These are phyloP conservation scores for Himalopsyche phryganea DNA, from an alignment of 1,140 invertebrate species.

Conservation along the genomic window DNA sequence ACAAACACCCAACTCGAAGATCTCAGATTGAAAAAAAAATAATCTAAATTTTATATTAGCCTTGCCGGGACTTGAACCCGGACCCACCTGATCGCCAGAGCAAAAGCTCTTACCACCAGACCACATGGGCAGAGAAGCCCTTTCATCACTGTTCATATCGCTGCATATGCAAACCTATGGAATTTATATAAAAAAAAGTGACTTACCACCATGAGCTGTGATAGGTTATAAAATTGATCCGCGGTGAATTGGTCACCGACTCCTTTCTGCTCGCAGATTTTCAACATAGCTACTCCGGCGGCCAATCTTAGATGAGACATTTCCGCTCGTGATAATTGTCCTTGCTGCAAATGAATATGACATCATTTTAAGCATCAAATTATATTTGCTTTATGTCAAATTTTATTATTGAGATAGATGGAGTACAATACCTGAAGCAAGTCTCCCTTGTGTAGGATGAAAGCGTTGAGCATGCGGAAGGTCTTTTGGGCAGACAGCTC, in stretches of 20 bases:
- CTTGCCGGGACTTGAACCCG: too few species aligned
- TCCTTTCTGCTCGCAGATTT: slow-evolving; percentile 93
- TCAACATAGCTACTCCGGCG: slow-evolving; percentile 92
- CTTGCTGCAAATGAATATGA: slow-evolving; percentile 62
- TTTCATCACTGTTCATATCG: too few species aligned
- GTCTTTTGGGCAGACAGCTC: slow-evolving; percentile 90
- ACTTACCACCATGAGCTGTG: slow-evolving; percentile 81
- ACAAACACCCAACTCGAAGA: too few species aligned
- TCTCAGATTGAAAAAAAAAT: too few species aligned
- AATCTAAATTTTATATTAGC: too few species aligned
- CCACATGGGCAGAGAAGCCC: too few species aligned
- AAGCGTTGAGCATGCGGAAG: slow-evolving; percentile 86
- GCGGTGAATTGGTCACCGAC: slow-evolving; percentile 91
- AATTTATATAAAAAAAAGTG: not conserved
- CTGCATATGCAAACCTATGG: too few species aligned
- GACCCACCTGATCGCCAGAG: too few species aligned
- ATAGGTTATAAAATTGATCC: slow-evolving; percentile 92
- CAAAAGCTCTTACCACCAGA: too few species aligned
- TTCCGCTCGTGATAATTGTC: slow-evolving; percentile 73
- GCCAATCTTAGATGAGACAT: slow-evolving; percentile 88
- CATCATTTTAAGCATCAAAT: too few species aligned
- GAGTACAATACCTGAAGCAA: slow-evolving; percentile 52
- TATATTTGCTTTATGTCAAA: too few species aligned
- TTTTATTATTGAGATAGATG: too few species aligned
- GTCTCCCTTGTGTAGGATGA: slow-evolving; percentile 86